Evolutionary conservation across 2,888 invertebrate genomes (phyloP).

Genomic region (Artemia sp.): DNA sequence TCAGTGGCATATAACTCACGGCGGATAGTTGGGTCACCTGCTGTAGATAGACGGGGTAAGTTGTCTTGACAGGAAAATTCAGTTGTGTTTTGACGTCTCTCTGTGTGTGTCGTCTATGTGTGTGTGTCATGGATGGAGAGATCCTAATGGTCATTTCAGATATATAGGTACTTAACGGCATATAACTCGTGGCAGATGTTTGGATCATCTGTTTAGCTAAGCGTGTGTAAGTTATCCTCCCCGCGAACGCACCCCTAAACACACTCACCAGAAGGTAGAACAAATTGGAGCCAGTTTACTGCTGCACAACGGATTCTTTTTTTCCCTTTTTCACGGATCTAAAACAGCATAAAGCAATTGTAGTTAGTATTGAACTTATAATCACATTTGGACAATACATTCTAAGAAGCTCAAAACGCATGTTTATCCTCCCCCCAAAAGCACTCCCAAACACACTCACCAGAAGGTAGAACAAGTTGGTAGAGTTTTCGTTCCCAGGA

Average conservation of each 20-base stretch:
- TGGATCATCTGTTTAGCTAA: slow-evolving; percentile 41
- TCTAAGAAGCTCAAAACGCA: too few species aligned
- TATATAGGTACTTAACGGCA: slow-evolving; percentile 80
- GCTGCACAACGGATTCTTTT: too few species aligned
- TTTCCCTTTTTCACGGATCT: too few species aligned
- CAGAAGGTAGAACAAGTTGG: too few species aligned
- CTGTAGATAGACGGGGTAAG: slow-evolving; percentile 36
- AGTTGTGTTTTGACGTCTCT: neutral
- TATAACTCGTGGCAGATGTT: slow-evolving; percentile 59
- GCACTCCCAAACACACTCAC: too few species aligned
- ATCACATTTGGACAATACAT: too few species aligned
- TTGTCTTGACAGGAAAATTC: neutral
- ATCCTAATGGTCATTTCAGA: slow-evolving; percentile 49
- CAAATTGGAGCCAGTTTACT: too few species aligned
- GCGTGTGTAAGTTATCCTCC: slow-evolving; percentile 30
- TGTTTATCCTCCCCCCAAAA: too few species aligned
- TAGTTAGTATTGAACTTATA: too few species aligned
- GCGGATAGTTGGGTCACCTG: slow-evolving; percentile 47
- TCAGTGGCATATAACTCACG: slow-evolving; percentile 70
- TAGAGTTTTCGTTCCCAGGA: too few species aligned
- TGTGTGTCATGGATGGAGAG: slow-evolving; percentile 16
- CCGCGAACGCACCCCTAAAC: neutral
- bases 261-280: too few species aligned
- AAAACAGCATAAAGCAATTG: too few species aligned
- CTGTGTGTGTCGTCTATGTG: neutral